A percentile compares a stretch with the other conserved stretches of the same genome.
Conservation (phyloP, 2,113 vertebrate species). For the Brienomyrus longianalis region DNA sequence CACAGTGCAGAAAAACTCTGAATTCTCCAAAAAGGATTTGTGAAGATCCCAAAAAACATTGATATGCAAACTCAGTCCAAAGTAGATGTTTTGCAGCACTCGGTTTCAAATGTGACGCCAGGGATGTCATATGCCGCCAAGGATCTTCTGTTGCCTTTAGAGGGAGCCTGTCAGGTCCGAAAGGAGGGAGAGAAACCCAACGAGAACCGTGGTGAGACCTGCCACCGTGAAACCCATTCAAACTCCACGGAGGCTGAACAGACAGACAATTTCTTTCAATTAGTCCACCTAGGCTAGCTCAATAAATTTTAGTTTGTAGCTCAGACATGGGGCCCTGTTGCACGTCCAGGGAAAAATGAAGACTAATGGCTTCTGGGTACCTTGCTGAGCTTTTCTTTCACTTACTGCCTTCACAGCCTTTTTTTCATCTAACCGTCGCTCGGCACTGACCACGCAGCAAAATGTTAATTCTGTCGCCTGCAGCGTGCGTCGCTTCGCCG, state of each 20-base stretch:
- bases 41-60: neutral
- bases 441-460: conserved; percentile 53
- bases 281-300: conserved; percentile 56
- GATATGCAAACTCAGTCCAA: conserved; percentile 7
- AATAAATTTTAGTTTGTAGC: conserved; percentile 70
- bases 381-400: conserved; percentile 61
- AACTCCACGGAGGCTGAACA: conserved; percentile 54
- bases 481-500: conserved; percentile 44
- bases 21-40: neutral
- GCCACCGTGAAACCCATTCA: conserved; percentile 32
- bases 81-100: neutral
- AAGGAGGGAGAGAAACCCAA: neutral
- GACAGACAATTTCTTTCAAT: conserved; percentile 77
- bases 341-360: conserved; percentile 63
- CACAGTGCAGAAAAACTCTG: neutral
- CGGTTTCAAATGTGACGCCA: neutral
- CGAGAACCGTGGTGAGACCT: neutral
- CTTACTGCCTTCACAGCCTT: conserved; percentile 30
- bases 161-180: neutral
- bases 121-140: neutral
- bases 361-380: conserved; percentile 61
- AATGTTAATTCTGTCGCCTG: conserved; percentile 59
- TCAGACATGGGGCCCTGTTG: conserved; percentile 61
- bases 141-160: neutral
- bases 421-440: conserved; percentile 40